Conservation (phyloP, 2,888 invertebrate species). For the Arenicola marina region DNA sequence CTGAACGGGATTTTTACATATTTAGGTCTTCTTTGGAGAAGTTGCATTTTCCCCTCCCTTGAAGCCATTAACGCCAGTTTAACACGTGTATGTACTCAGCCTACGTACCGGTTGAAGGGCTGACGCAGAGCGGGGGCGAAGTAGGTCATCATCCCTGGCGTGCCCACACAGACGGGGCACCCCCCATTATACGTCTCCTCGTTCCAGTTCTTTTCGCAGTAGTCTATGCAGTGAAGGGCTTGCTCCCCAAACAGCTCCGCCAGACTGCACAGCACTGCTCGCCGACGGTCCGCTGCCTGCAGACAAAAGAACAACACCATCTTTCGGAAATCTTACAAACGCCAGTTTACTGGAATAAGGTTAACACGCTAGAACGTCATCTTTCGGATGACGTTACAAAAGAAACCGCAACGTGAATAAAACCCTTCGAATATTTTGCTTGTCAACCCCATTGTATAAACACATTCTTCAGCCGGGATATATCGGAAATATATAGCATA, state of each 20-base stretch:
- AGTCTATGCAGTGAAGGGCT: constrained; percentile 48
- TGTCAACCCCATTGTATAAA: no score
- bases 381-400: no score
- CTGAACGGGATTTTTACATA: no score
- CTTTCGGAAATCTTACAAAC: no score
- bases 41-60: no score
- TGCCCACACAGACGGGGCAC: constrained; percentile 51
- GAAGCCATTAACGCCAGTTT: not conserved
- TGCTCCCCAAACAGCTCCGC: constrained; percentile 53
- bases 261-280: constrained; percentile 58
- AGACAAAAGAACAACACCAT: not conserved
- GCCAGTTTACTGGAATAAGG: no score
- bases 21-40: no score
- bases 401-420: no score
- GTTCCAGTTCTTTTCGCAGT: constrained; percentile 58
- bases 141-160: constrained; percentile 51
- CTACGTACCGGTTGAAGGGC: constrained; percentile 46
- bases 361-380: no score
- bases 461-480: no score
- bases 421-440: no score
- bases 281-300: constrained; percentile 49
- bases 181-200: constrained; percentile 55
- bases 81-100: not conserved
- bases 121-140: constrained; percentile 45
- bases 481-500: no score